Percentiles rank a stretch among this genome's conserved stretches.
These are phyloP conservation scores for Tichodroma muraria DNA, from an alignment of 2,113 vertebrate species.

Conservation along the genomic window DNA sequence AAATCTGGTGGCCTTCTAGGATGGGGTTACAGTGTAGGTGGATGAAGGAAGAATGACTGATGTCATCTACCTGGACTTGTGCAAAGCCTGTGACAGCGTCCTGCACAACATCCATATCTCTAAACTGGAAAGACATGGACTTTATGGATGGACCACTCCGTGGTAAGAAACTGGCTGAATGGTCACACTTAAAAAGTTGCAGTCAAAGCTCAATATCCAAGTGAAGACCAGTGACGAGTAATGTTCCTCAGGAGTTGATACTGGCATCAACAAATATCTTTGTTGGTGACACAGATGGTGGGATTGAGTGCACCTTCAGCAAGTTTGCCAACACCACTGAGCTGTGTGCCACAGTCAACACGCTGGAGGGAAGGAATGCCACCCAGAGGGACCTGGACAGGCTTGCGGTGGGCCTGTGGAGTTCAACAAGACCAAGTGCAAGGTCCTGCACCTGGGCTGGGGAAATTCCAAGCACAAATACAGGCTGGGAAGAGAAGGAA, in stretches of 20 bases:
- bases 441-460: not conserved
- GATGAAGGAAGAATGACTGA: not conserved
- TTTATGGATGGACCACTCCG: not conserved
- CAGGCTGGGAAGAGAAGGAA: not conserved
- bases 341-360: fast-evolving
- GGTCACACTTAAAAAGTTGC: not conserved
- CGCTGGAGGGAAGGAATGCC: not conserved
- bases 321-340: too few relatives aligned
- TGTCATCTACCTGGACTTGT: not conserved
- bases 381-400: not conserved
- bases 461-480: not conserved
- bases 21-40: not conserved
- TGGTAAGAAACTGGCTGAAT: not conserved
- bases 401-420: fast-evolving
- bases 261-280: not conserved
- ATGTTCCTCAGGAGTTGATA: not conserved
- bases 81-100: not conserved
- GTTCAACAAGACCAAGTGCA: not conserved
- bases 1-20: not conserved
- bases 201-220: not conserved
- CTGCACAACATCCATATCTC: not conserved
- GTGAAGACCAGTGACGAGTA: not conserved
- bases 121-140: not conserved
- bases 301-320: not conserved
- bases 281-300: not conserved